Percentiles rank a stretch among this genome's conserved stretches.
These are phyloP conservation scores for Corythornis cristatus DNA, from an alignment of 2,113 vertebrate species.

Conservation along the genomic window DNA sequence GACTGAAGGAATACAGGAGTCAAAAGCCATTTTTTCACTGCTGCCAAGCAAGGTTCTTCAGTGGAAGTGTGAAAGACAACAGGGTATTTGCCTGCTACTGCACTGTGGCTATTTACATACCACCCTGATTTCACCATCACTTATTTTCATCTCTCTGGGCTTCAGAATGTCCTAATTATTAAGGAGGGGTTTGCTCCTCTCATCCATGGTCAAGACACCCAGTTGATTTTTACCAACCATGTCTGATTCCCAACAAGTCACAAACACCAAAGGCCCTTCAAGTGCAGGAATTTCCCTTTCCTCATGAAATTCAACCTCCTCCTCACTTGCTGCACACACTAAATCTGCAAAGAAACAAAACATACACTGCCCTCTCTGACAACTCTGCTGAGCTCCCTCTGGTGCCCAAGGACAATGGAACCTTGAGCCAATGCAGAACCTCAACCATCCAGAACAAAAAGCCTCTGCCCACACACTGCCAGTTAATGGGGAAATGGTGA, in stretches of 20 bases:
- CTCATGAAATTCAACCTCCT: neutral
- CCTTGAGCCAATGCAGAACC: neutral
- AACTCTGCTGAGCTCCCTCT: slow-evolving; percentile 4
- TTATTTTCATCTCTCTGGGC: neutral
- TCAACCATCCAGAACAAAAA: neutral
- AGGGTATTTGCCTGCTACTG: neutral
- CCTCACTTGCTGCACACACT: neutral
- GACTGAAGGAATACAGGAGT: neutral
- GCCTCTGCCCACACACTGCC: neutral
- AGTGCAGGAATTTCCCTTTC: neutral
- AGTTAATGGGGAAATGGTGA: neutral
- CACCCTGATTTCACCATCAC: neutral
- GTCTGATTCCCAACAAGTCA: neutral
- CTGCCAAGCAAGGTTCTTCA: neutral
- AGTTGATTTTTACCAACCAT: neutral
- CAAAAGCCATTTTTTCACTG: neutral
- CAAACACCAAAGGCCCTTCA: neutral
- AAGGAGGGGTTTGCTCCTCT: neutral
- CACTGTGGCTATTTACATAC: neutral
- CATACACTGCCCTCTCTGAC: neutral
- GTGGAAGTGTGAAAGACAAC: neutral
- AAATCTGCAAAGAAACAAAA: neutral
- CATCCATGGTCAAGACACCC: neutral
- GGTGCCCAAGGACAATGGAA: neutral
- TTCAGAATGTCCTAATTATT: neutral